Evolutionary conservation across 2,888 invertebrate species (phyloP).

Genomic region (Metalampra italica): DNA sequence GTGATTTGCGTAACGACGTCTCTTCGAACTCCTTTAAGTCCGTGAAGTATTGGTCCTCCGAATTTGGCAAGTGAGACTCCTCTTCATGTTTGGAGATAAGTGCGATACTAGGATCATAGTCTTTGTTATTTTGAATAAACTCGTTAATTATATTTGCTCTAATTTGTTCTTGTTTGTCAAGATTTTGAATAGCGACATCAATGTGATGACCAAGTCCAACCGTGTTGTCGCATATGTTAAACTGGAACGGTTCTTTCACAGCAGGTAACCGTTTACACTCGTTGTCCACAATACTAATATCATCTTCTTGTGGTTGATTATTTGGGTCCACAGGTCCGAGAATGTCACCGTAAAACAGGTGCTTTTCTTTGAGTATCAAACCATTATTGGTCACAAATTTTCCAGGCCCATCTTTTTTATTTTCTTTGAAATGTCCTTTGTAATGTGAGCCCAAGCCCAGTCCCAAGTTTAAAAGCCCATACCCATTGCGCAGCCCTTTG

Average conservation of each 20-base stretch:
- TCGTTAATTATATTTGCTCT: conserved; percentile 42
- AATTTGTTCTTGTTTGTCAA: conserved; percentile 47
- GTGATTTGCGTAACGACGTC: conserved; percentile 57
- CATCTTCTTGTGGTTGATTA: not conserved
- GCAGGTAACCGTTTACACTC: not conserved
- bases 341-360: conserved; percentile 3
- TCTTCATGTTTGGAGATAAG: too few species aligned
- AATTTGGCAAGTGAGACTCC: too few species aligned
- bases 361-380: conserved; percentile 7
- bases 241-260: conserved; percentile 34
- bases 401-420: conserved; percentile 78
- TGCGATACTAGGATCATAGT: too few species aligned
- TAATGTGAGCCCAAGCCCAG: conserved; percentile 74
- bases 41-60: not conserved
- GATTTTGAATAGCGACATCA: conserved; percentile 50
- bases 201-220: conserved; percentile 68
- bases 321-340: conserved; percentile 31
- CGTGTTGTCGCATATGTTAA: conserved; percentile 52
- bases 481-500: conserved; percentile 72
- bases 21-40: conserved; percentile 61
- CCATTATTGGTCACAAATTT: conserved; percentile 78
- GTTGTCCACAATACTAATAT: conserved; percentile 3
- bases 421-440: conserved; percentile 74
- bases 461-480: conserved; percentile 70
- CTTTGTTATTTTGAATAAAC: conserved; percentile 47